Evolutionary conservation across 2,113 vertebrate genomes (phyloP), one percentile per base, ranked within the genome.

Genomic region (Archocentrus centrarchus): DNA sequence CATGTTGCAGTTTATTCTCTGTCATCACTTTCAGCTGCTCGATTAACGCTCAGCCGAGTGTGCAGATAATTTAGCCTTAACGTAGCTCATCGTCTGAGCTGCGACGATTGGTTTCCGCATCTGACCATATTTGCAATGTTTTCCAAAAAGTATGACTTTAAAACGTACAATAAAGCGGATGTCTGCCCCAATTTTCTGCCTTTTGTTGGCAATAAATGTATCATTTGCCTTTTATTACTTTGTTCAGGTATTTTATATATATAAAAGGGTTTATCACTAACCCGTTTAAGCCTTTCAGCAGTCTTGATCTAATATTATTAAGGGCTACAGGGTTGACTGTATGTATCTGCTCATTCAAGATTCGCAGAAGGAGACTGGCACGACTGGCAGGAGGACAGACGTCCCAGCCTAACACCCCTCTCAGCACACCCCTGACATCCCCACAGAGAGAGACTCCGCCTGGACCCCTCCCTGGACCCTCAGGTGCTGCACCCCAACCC

Each of bases 381-480:
- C 97, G 98, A 90, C 94, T 99, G 81, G 98, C 97, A 3, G 98
- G 97, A 15, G 98, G 97, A 80, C 97, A 96, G 68, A 97, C 97
- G 1, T 99, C 98, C 10, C 98, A 99, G 91, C 98, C 98, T 17
- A 94, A 92, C 37, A 99, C 98, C 1, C 98, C 98, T 0, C 97
- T 99, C 79, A 96, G 95, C 90, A 97, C 96, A 66, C 96, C 96
- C 47, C 95, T 99, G 75, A 99, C 98, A 0, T 99, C 98, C 73
- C 98, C 98, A 18, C 98, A 99, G 95, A 96, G 98, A 92, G 98
- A 99, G 94, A 99, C 96, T 82, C 98, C 98, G 0, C 98, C 98
- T 0, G 98, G 98, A 84, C 97, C 97, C 66, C 96, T 98, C 6
- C 95, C 96, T 57, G 96, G 96, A 22, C 96, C 97, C 3, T 94